These are phyloP conservation scores for Sarcoramphus papa DNA, from an alignment of 2,797 vertebrate genomes.

Conservation along the genomic window DNA sequence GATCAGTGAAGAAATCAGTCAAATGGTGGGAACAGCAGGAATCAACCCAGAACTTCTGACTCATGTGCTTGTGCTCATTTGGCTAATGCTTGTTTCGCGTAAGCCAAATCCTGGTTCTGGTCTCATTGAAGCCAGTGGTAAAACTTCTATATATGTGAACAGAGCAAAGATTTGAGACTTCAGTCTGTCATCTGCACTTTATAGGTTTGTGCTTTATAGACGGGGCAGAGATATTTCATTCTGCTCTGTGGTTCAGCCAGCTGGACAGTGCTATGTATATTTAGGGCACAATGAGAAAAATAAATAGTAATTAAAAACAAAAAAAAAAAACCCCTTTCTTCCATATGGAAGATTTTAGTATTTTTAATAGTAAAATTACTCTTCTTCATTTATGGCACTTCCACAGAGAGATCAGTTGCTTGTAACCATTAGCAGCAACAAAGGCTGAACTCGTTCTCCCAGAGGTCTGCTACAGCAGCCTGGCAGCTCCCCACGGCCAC, in stretches of 20 bases:
- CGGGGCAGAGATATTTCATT: background rate
- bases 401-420: background rate
- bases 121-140: background rate
- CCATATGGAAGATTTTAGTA: constrained; percentile 25
- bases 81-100: background rate
- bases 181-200: background rate
- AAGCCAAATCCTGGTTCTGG: background rate
- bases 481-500: background rate
- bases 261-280: background rate
- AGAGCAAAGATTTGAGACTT: background rate
- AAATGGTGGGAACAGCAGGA: background rate
- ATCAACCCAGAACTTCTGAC: background rate
- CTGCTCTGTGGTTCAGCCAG: constrained; percentile 13
- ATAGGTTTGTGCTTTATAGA: background rate
- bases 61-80: background rate
- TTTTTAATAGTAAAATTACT: background rate
- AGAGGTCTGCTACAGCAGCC: background rate
- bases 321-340: background rate
- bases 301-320: background rate
- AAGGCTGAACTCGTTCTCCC: background rate
- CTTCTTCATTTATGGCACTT: background rate
- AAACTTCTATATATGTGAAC: background rate
- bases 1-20: background rate
- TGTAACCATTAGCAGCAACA: background rate
- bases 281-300: constrained; percentile 15